These are phyloP conservation scores for Erythrocebus patas DNA, from an alignment of 2,113 vertebrate genomes.

Conservation along the genomic window DNA sequence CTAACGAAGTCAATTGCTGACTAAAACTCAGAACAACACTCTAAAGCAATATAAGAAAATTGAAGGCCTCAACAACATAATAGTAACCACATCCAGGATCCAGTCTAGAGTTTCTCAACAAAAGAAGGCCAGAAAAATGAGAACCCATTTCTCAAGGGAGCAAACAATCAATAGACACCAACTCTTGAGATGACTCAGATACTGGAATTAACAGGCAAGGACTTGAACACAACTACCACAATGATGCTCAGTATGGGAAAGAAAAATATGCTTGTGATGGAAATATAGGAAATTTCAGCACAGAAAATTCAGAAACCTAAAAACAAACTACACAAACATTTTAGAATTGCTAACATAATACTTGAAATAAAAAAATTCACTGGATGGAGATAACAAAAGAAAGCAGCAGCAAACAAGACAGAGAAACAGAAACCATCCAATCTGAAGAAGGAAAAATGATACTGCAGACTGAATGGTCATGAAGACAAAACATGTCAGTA, in stretches of 20 bases:
- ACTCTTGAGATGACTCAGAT: not conserved
- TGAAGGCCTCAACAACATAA: not conserved
- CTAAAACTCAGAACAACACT: not conserved
- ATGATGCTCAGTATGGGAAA: not conserved
- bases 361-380: not conserved
- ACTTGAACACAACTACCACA: not conserved
- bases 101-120: not conserved
- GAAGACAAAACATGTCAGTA: not conserved
- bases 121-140: not conserved
- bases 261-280: not conserved
- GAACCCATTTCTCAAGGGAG: not conserved
- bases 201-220: not conserved
- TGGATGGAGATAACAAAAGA: not conserved
- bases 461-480: not conserved
- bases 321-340: not conserved
- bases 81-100: not conserved
- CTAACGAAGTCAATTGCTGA: not conserved
- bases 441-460: not conserved
- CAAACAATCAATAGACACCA: not conserved
- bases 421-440: not conserved
- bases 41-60: not conserved
- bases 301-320: not conserved
- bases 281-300: not conserved
- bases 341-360: not conserved
- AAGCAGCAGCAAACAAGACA: not conserved